phyloP scores from a whole-genome alignment of 1,140 invertebrate species.

The Hermatobates lingyangjiaoensis region DNA sequence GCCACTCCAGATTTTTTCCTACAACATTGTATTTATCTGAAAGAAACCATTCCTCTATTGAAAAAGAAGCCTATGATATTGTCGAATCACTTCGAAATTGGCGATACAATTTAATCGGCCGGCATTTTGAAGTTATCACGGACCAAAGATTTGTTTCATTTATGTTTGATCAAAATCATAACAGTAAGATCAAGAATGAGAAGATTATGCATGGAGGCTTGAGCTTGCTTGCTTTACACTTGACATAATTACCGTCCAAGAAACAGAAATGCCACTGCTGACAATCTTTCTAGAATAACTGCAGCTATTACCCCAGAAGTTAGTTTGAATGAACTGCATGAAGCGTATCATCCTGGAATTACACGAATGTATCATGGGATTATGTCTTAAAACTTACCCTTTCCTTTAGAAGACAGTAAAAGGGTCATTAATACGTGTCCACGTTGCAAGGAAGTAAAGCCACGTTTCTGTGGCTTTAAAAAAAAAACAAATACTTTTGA shows the following conservation, averaged over 20 bases:
- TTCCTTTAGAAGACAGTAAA: conserved; percentile 15
- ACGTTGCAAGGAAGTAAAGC: conserved; percentile 15
- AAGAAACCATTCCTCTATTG: background rate
- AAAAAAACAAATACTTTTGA: conserved; percentile 18
- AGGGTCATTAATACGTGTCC: conserved; percentile 9
- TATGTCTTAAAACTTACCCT: conserved; percentile 14
- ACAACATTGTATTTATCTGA: no score
- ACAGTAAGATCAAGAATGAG: conserved; percentile 2
- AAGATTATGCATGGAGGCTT: conserved; percentile 3
- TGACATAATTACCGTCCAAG: conserved; percentile 4
- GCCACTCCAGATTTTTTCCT: no score
- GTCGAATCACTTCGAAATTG: background rate
- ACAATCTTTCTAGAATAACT: conserved; percentile 2
- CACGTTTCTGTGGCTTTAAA: conserved; percentile 12
- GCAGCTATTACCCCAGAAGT: background rate
- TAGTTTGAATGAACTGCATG: conserved; percentile 10
- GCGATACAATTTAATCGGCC: background rate
- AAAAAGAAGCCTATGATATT: background rate
- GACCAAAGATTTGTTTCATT: background rate
- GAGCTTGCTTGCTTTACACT: background rate
- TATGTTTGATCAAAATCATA: background rate
- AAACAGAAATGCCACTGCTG: background rate
- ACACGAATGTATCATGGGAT: conserved; percentile 16
- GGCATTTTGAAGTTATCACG: background rate
- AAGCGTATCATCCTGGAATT: conserved; percentile 16